Evolutionary conservation across 2,888 invertebrate genomes (phyloP).

Genomic region (Leptinotarsa juncta): DNA sequence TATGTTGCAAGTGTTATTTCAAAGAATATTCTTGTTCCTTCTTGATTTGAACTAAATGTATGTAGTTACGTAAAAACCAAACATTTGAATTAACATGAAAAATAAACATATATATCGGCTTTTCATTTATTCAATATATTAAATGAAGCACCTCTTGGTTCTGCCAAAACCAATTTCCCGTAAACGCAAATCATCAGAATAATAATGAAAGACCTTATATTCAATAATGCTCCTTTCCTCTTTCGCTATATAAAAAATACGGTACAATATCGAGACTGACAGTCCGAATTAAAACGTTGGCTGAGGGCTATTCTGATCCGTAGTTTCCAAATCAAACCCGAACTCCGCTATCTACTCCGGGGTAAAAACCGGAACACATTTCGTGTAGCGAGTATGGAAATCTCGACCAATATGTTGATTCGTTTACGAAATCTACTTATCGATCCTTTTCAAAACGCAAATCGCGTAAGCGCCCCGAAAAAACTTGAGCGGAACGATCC

Average conservation of each 20-base stretch:
- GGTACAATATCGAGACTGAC: constrained; percentile 11
- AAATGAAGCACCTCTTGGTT: not conserved
- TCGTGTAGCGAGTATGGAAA: constrained; percentile 40
- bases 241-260: not conserved
- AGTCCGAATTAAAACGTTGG: constrained; percentile 15
- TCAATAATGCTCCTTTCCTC: constrained; percentile 9
- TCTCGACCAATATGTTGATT: constrained; percentile 46
- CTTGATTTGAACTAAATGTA: too few relatives aligned
- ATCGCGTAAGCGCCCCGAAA: constrained; percentile 30
- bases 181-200: not conserved
- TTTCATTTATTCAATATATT: not conserved
- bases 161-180: constrained; percentile 4
- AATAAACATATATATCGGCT: not conserved
- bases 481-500: constrained; percentile 2
- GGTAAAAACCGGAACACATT: constrained; percentile 42
- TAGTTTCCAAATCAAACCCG: constrained; percentile 1
- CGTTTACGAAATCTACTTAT: constrained; percentile 44
- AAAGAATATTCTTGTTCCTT: not conserved
- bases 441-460: constrained; percentile 40
- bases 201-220: not conserved
- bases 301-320: constrained; percentile 14
- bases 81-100: too few relatives aligned
- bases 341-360: constrained; percentile 29
- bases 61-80: too few relatives aligned
- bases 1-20: not conserved